A percentile compares a stretch with the other conserved stretches of the same genome.
phyloP scores from a whole-genome alignment of 2,797 vertebrate genomes.

The Buceros bicornis region DNA sequence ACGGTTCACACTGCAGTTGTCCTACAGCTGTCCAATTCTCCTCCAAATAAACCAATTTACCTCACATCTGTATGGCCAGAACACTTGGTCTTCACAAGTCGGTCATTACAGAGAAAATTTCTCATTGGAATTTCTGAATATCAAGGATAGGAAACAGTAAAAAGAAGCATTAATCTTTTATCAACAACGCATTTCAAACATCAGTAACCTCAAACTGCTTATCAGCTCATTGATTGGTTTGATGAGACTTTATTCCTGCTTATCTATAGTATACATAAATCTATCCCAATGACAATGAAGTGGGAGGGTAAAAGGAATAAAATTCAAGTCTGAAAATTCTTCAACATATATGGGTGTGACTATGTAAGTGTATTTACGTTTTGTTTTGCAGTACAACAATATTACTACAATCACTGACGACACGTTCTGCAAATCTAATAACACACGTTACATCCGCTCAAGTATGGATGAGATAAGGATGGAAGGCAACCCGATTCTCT shows the following conservation, averaged over 20 bases:
- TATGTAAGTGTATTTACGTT: not conserved
- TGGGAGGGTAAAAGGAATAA: not conserved
- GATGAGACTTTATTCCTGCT: not conserved
- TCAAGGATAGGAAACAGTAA: not conserved
- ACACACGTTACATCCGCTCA: constrained; percentile 91
- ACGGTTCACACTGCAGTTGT: not conserved
- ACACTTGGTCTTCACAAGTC: not conserved
- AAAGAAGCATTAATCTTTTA: not conserved
- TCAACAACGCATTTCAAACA: not conserved
- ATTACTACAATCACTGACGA: constrained; percentile 89
- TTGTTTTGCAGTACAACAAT: constrained; percentile 91
- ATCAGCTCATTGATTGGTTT: not conserved
- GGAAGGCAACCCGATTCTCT: constrained; percentile 92
- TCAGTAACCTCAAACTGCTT: not conserved
- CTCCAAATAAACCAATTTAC: not conserved
- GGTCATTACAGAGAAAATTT: not conserved
- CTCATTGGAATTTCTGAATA: not conserved
- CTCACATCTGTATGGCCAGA: not conserved
- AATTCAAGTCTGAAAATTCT: not conserved
- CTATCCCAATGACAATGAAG: not conserved
- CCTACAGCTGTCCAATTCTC: not conserved
- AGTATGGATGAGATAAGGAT: constrained; percentile 91
- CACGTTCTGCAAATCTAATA: constrained; percentile 94
- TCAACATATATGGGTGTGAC: not conserved
- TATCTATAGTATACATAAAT: not conserved